A percentile compares a stretch with the other conserved stretches of the same genome.
Evolutionary conservation across 2,888 invertebrate species (phyloP).

Genomic region (Tanypteryx hageni): DNA sequence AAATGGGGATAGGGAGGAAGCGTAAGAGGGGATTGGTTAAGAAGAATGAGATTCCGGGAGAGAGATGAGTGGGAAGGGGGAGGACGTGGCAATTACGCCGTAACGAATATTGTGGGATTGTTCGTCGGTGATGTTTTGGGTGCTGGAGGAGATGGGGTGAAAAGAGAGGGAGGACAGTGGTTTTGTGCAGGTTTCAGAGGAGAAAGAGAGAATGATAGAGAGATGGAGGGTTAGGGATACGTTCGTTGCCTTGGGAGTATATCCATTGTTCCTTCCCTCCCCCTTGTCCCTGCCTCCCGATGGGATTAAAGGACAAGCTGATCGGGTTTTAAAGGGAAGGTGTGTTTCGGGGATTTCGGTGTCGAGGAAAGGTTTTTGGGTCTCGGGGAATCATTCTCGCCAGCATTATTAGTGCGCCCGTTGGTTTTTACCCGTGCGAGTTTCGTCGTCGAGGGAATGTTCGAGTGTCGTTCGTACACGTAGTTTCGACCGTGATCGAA

Average conservation of each 20-base stretch:
- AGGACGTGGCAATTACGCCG: neutral
- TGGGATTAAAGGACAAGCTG: slow-evolving; percentile 2
- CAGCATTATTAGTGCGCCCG: too few species aligned
- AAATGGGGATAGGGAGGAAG: too few species aligned
- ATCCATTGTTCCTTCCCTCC: too few species aligned
- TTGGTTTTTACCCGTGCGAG: too few species aligned
- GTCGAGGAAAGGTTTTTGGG: neutral
- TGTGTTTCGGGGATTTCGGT: too few species aligned
- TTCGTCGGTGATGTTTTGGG: neutral
- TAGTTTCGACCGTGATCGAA: too few species aligned
- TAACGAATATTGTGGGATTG: too few species aligned
- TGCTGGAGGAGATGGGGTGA: neutral
- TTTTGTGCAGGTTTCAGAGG: neutral
- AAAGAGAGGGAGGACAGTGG: neutral
- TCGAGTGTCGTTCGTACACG: too few species aligned
- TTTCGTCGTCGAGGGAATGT: too few species aligned
- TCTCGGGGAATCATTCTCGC: too few species aligned
- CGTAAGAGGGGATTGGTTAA: too few species aligned
- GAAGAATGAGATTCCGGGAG: neutral
- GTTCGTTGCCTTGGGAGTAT: too few species aligned
- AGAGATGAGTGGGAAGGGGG: neutral
- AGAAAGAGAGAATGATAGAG: neutral
- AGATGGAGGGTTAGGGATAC: neutral
- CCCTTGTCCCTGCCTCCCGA: neutral
- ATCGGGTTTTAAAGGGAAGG: neutral